Evolutionary conservation across 2,113 vertebrate genomes (phyloP), one percentile per base, ranked within the genome.

Genomic region (Lathamus discolor): DNA sequence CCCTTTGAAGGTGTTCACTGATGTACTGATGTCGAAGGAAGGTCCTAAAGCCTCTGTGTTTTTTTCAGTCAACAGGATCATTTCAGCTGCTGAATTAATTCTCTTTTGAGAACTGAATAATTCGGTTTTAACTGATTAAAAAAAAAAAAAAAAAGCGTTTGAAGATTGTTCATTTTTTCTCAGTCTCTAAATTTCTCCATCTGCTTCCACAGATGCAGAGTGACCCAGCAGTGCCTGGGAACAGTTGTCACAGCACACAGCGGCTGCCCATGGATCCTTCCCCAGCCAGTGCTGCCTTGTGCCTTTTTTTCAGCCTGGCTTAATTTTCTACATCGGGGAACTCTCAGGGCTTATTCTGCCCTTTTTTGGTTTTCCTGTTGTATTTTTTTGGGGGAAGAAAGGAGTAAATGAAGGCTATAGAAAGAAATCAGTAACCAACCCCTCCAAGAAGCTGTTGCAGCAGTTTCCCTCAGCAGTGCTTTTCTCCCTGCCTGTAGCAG

Each of bases 201-300:
- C 88, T 95, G 88, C 75, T 87, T 59, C 70, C 37, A 25, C 80
- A 96, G 91, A 78, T 85, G 83, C 11, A 70, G 83, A 49, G 62
- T 23, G 83, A 88, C 80, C 84, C 51, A 79, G 83, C 77, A 83
- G 90, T 13, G 69, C 62, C 24, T 29, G 74, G 74, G 43, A 93
- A 44, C 83, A 94, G 66, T 67, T 93, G 67, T 64, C 80, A 27
- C 7, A 41, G 28, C 7, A 1, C 8, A 5, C 70, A 55, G 77
- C 0, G 8, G 7, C 57, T 85, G 73, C 20, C 86, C 76, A 57
- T 85, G 76, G 83, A 88, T 72, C 43, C 3, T 93, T 55, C 68
- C 74, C 25, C 67, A 87, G 61, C 70, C 94, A 39, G 39, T 46
- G 90, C 7, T 33, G 62, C 59, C 73, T 76, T 39, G 52, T 44